phyloP scores from a whole-genome alignment of 2,888 invertebrate genomes.

The Lacanobia wlatinum region DNA sequence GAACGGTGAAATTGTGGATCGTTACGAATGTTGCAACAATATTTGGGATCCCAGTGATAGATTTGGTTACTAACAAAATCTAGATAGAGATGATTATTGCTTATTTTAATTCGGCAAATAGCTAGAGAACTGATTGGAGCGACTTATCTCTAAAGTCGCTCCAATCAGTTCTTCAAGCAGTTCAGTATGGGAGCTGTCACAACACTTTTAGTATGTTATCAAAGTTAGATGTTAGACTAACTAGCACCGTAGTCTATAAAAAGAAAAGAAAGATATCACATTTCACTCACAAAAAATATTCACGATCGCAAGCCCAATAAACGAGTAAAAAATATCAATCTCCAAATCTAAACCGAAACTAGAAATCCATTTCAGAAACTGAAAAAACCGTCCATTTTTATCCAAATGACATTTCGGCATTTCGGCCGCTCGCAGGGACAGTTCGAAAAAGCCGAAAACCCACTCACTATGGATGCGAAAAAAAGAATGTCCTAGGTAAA shows the following conservation, averaged over 20 bases:
- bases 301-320: slow-evolving; percentile 6
- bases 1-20: background rate
- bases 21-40: background rate
- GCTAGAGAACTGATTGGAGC: too few species aligned
- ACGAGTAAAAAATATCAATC: slow-evolving; percentile 32
- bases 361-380: slow-evolving; percentile 26
- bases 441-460: slow-evolving; percentile 32
- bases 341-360: slow-evolving; percentile 34
- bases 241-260: too few species aligned
- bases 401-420: slow-evolving; percentile 56
- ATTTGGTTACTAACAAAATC: background rate
- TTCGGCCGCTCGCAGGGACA: slow-evolving; percentile 29
- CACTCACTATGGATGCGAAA: slow-evolving; percentile 50
- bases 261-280: background rate
- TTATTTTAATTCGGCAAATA: too few species aligned
- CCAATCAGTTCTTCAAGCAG: too few species aligned
- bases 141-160: too few species aligned
- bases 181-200: too few species aligned
- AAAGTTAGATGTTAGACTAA: too few species aligned
- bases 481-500: slow-evolving; percentile 68
- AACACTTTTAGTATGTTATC: too few species aligned
- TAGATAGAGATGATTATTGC: too few species aligned
- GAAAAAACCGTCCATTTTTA: slow-evolving; percentile 27
- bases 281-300: background rate
- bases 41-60: background rate